A percentile compares a stretch with the other conserved stretches of the same genome.
Evolutionary conservation across 92 coral and sea anemone genomes (phyloP).

Genomic region (Muricea muricata): DNA sequence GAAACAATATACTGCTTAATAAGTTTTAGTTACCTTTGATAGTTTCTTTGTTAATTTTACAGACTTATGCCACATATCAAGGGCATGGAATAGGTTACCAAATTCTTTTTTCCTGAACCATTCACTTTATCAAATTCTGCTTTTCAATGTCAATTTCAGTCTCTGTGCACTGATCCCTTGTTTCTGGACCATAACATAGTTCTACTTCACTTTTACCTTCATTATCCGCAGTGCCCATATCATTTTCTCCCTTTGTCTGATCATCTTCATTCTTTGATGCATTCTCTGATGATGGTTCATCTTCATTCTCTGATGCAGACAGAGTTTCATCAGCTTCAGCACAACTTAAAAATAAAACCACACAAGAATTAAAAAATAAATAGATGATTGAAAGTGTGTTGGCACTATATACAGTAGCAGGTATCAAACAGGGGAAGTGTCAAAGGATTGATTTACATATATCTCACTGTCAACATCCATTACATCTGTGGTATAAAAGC

Average conservation of each 20-base stretch:
- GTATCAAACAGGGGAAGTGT: too few species aligned
- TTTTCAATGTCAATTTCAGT: not conserved
- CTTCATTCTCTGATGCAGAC: too few species aligned
- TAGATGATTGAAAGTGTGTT: too few species aligned
- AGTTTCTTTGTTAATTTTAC: conserved; percentile 69
- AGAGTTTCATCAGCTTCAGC: not conserved
- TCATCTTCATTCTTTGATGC: conserved; percentile 8
- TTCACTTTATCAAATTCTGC: not conserved
- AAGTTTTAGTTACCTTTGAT: conserved; percentile 38
- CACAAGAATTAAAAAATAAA: not conserved
- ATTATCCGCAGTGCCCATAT: not conserved
- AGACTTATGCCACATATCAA: conserved; percentile 75
- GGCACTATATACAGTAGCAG: too few species aligned
- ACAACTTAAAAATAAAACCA: not conserved
- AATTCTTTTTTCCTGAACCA: conserved; percentile 50
- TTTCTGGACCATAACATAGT: not conserved
- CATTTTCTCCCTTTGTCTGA: conserved; percentile 18
- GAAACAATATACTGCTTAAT: not conserved
- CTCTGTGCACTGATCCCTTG: conserved; percentile 12
- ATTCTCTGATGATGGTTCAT: too few species aligned
- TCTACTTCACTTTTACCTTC: not conserved
- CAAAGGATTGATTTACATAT: too few species aligned
- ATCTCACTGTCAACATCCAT: too few species aligned
- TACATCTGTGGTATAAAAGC: too few species aligned
- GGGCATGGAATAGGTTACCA: conserved; percentile 59